Evolutionary conservation across 92 coral and sea anemone species (phyloP), one percentile per base, ranked within the genome.

Genomic region (Chrysogorgia sp.): DNA sequence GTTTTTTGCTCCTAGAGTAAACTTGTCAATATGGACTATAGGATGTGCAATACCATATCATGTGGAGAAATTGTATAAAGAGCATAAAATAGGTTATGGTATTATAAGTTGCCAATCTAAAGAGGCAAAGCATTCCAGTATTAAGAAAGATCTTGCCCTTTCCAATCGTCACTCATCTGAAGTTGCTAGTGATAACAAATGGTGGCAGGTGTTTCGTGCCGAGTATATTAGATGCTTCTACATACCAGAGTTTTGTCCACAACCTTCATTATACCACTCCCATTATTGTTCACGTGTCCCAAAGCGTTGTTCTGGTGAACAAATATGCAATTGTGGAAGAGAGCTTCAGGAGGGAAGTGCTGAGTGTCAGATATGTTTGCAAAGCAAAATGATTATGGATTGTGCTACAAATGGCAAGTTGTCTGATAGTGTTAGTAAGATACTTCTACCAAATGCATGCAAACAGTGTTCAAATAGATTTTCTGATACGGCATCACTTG

Each of bases 31-130:
- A 34, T 81, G 83, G 86, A 74, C 86, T 2, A 40, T 86, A 15
- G 86, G 71, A 26, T 75, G 82, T 66, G 89, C 83, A 71, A 58
- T 86, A 57, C 89, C 89, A 21, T 86, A 81, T 59, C 86, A 86
- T 75, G 83, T 82, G 13, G 24, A 68, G 52, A 67, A 62, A 40
- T 61, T 86, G 79, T 66, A 57, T 62, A 45, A 66, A 21, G 56
- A 61, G 41, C 68, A 66, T 35, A 79, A 62, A 62, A 69, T 77
- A 26, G 84, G 84, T 23, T 84, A 78, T 69, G 80, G 81, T 40
- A 84, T 79, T 43, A 45, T 70, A 34, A 67, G 80, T 7, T 37
- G 60, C 25, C 87, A 83, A 47, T 82, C 83, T 9, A 83, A 67
- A 57, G 78, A 83, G 56, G 63, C 71, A n/a, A 85, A 80, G 47